Conservation (phyloP, 1,140 invertebrate species). For the Chrysoperla carnea region DNA sequence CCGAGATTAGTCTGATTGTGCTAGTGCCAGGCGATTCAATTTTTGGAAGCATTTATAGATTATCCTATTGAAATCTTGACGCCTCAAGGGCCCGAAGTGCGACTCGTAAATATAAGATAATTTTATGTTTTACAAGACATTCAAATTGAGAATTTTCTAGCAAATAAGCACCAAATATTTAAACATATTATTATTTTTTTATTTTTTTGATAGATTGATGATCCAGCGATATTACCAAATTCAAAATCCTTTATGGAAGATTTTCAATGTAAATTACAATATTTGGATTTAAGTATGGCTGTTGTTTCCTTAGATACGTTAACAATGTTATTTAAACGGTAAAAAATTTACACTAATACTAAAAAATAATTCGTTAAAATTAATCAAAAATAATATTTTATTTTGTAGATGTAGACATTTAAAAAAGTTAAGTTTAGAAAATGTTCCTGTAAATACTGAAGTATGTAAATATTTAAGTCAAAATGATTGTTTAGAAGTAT, state of each 20-base stretch:
- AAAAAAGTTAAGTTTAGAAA: slow-evolving; percentile 70
- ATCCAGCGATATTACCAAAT: slow-evolving; percentile 28
- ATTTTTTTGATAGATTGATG: slow-evolving; percentile 20
- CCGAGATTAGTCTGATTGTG: too few relatives aligned
- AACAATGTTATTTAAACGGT: slow-evolving; percentile 33
- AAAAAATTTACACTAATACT: background rate
- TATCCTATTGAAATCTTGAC: too few relatives aligned
- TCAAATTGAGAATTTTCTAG: too few relatives aligned
- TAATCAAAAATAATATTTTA: background rate
- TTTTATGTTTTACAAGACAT: too few relatives aligned
- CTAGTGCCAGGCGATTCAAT: too few relatives aligned
- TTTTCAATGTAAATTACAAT: slow-evolving; percentile 41
- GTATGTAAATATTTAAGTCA: slow-evolving; percentile 44
- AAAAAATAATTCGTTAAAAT: background rate
- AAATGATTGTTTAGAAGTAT: slow-evolving; percentile 44
- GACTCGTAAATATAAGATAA: too few relatives aligned
- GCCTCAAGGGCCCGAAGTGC: too few relatives aligned
- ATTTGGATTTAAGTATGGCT: slow-evolving; percentile 70
- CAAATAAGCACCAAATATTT: too few relatives aligned
- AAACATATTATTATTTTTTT: background rate
- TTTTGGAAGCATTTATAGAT: too few relatives aligned
- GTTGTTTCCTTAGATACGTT: slow-evolving; percentile 39
- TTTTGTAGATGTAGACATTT: slow-evolving; percentile 38
- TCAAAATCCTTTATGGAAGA: slow-evolving; percentile 18
- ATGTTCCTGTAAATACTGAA: slow-evolving; percentile 38